Evolutionary conservation across 2,888 invertebrate genomes (phyloP).

Genomic region (Dicyrtomina minuta): DNA sequence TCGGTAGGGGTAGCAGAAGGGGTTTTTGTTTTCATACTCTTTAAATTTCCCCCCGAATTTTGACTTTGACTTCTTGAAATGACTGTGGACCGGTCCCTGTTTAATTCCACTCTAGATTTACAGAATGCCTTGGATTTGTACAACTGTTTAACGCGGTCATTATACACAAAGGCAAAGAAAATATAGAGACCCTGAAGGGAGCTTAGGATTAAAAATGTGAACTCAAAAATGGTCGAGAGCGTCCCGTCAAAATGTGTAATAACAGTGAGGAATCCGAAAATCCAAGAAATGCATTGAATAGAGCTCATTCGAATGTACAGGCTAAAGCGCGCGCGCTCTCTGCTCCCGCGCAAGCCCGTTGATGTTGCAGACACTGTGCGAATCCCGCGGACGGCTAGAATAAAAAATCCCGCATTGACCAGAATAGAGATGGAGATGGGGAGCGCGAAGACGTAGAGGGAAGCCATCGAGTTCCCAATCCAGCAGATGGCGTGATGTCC

Average conservation of each 20-base stretch:
- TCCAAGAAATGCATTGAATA: conserved; percentile 23
- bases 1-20: no score
- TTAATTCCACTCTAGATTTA: neutral
- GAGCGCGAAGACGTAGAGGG: conserved; percentile 23
- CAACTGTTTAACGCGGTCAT: neutral
- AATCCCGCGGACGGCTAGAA: conserved; percentile 15
- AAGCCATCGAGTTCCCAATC: conserved; percentile 19
- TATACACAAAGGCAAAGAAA: conserved; percentile 21
- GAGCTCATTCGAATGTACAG: conserved; percentile 24
- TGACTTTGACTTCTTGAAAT: no score
- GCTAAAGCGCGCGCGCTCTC: conserved; percentile 9
- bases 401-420: conserved; percentile 1
- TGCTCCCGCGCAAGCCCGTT: neutral
- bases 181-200: conserved; percentile 27
- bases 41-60: neutral
- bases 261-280: conserved; percentile 24
- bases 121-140: neutral
- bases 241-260: neutral
- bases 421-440: conserved; percentile 16
- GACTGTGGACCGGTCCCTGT: conserved; percentile 5
- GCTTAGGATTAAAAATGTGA: conserved; percentile 7
- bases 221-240: conserved; percentile 6
- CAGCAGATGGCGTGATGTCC: conserved; percentile 10
- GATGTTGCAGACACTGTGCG: neutral
- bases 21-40: neutral